Base-by-base conservation (phyloP, 2,113 vertebrate species). In the Boulengerochromis microlepis region DNA sequence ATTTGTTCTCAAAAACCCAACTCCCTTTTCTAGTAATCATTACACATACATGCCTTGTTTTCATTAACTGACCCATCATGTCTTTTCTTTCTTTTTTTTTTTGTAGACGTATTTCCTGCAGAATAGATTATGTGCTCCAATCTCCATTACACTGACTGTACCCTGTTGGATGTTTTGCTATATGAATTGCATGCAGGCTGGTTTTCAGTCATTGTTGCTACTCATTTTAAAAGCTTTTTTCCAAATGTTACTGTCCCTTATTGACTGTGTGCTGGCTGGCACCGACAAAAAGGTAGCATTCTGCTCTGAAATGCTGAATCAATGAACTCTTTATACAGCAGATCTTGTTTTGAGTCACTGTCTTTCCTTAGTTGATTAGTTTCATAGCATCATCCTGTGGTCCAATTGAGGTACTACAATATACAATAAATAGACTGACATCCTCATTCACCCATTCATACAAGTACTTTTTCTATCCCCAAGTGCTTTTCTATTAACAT, bases 341-440 rank as follows among this genome's bases (percentile, higher is more conserved):
- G 40, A 47, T 47, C 69, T 76, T 47, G 69, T 11, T 76, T 76
- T 64, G 59, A 64, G 59, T 35, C 59, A 64, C 29, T 61, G 31
- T 64, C 59, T 19, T 45, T 13, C n/a, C 2, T 26, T 52, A 13
- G 24, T 7, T 6, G 2, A 4, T 2, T 50, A 2, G 4, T 33
- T 35, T 7, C 8, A 80, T 3, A 93, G 89, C 92, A 35, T 53
- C 94, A 22, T 19, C 87, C 19, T 22, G 87, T 81, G 95, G 80
- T 12, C 3, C 1, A 93, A 92, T 86, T 85, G 71, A 33, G 16
- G 19, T 45, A 89, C 76, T 91, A 10, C 81, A 88, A 8, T 35
- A 64, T 64, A 64, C 31, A 64, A 33, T 35, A 64, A 35, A 19
- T 4, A 33, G 59, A 64, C 31, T 35, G 31, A 64, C 6, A 33